Evolutionary conservation across 1,140 invertebrate species (phyloP), one percentile per base, ranked within the genome.

Genomic region (Papilio helenus): DNA sequence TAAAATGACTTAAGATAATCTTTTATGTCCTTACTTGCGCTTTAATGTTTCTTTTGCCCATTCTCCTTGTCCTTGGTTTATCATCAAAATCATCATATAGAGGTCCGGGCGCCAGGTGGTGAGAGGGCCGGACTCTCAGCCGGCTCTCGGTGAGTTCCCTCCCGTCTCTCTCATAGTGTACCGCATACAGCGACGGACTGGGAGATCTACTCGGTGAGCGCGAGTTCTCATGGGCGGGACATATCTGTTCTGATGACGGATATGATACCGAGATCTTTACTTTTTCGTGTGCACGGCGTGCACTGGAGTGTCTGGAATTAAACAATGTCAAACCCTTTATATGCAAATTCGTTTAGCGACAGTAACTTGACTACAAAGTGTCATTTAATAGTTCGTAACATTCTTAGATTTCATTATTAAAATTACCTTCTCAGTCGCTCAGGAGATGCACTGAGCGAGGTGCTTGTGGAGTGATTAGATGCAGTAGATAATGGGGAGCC

Each of bases 11-110:
- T 49, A 49, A 2, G 16, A 16, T 18, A 49, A 49, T 49, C 14
- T 49, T 16, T 12, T 49, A 12, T 49, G 16, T 49, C 77, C 34
- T 81, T 82, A 94, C 93, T 93, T 96, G 97, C 61, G 97, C 97
- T 95, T 98, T 98, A 87, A 97, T 98, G 94, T 98, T 97, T 80
- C 97, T 95, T 86, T 97, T 97, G 14, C 97, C 97, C 96, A 98
- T 97, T 86, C 96, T 89, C 49, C 95, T 96, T 42, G 96, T 95
- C 84, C 96, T 96, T 0, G 96, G 96, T 83, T 97, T 97, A 83
- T 95, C 95, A 76, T 95, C 95, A 34, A 89, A 85, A 72, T 96
- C 96, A 79, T 96, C 95, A 81, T 94, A 95, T 20, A 93, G 74
- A 1, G 90, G 87, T 26, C 89, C 90, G 20, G 94, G 95, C n/a